Percentiles rank a stretch among this genome's conserved stretches.
phyloP scores from a whole-genome alignment of 30 jellyfish, hydroid and myxozoan genomes.

The Hydractinia echinata region DNA sequence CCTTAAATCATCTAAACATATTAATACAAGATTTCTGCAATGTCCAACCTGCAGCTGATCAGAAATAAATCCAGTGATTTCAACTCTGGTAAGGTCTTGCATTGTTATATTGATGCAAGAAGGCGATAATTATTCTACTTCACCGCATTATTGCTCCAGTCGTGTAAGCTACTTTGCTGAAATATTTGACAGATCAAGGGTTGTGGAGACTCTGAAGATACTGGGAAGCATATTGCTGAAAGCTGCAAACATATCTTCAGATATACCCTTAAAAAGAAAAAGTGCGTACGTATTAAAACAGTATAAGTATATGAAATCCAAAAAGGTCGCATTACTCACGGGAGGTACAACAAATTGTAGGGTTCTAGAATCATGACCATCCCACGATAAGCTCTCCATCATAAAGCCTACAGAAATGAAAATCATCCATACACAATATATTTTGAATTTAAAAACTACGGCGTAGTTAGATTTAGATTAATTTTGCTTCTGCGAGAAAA shows the following conservation, averaged over 20 bases:
- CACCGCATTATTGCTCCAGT: background rate
- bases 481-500: no score
- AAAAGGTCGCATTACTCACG: conserved; percentile 33
- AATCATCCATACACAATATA: background rate
- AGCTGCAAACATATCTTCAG: conserved; percentile 74
- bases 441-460: no score
- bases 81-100: no score
- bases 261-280: conserved; percentile 69
- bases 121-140: no score
- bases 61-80: no score
- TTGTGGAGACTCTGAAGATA: conserved; percentile 83
- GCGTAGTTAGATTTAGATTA: no score
- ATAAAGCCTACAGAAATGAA: conserved; percentile 60
- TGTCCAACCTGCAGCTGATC: no score
- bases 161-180: background rate
- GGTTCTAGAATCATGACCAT: conserved; percentile 85
- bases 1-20: no score
- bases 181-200: conserved; percentile 65
- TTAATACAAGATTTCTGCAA: no score
- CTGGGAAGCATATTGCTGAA: conserved; percentile 83
- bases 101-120: no score
- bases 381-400: conserved; percentile 98
- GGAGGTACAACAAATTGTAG: conserved; percentile 90
- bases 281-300: background rate
- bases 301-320: background rate